Conservation (phyloP, 2,888 invertebrate species). For the Pelosia muscerda region DNA sequence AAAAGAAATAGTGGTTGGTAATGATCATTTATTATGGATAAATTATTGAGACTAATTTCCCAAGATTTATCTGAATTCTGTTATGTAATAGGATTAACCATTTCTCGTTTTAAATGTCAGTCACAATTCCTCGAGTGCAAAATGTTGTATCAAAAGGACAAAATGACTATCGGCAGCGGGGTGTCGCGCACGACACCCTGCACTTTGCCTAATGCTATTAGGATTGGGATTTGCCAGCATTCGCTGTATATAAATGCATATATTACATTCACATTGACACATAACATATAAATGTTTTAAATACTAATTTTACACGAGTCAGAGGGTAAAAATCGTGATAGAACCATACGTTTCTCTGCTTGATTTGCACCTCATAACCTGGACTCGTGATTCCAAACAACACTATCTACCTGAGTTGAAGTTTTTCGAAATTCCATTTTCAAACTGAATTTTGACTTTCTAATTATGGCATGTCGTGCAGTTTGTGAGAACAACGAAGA, state of each 20-base stretch:
- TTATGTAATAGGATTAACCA: conserved; percentile 21
- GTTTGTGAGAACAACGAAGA: too few relatives aligned
- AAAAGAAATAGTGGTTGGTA: conserved; percentile 9
- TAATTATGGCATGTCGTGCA: too few relatives aligned
- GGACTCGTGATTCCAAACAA: too few relatives aligned
- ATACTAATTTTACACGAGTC: too few relatives aligned
- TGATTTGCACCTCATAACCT: too few relatives aligned
- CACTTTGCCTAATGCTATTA: conserved; percentile 80
- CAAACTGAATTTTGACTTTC: too few relatives aligned
- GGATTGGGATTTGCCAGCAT: conserved; percentile 77
- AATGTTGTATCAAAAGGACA: conserved; percentile 75
- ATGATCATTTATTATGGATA: conserved; percentile 22
- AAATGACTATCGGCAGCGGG: conserved; percentile 70
- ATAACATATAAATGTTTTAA: conserved; percentile 19
- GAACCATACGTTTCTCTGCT: too few relatives aligned
- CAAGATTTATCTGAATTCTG: too few relatives aligned
- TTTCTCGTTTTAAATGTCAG: conserved; percentile 13
- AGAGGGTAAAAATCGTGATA: neutral
- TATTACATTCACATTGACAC: conserved; percentile 56
- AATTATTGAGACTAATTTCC: conserved; percentile 13
- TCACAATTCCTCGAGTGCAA: conserved; percentile 67
- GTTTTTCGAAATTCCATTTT: too few relatives aligned
- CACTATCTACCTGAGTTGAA: too few relatives aligned
- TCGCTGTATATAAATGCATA: conserved; percentile 68
- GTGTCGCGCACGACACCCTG: conserved; percentile 56